Conservation (phyloP, 2,113 vertebrate species). For the Scatophagus argus region DNA sequence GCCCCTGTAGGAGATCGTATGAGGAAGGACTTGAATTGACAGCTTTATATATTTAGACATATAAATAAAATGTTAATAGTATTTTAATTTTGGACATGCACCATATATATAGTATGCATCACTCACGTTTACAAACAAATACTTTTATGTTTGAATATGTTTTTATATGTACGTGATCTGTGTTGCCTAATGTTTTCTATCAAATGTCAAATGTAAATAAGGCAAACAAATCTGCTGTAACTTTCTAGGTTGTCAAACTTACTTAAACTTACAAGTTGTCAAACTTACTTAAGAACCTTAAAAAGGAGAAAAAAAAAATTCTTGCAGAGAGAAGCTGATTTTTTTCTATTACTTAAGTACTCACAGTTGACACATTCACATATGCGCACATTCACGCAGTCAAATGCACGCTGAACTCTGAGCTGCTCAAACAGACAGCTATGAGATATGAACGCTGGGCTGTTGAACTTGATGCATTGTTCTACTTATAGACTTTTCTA, state of each 20-base stretch:
- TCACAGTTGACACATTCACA: background rate
- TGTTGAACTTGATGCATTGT: background rate
- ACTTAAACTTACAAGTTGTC: too few relatives aligned
- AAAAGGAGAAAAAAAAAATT: background rate
- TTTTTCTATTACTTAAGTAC: slow-evolving; percentile 2
- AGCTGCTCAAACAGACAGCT: slow-evolving; percentile 6
- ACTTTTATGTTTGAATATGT: too few relatives aligned
- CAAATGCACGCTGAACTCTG: slow-evolving; percentile 1
- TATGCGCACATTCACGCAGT: background rate
- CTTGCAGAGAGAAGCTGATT: background rate
- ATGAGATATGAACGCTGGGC: background rate
- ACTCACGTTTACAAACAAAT: background rate
- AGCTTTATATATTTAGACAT: too few relatives aligned
- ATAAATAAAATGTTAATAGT: too few relatives aligned
- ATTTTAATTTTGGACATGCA: too few relatives aligned
- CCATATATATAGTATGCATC: background rate
- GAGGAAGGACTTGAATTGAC: too few relatives aligned
- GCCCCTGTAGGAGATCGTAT: background rate
- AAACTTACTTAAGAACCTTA: background rate
- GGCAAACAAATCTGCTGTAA: background rate
- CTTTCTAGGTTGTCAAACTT: background rate
- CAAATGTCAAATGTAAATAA: background rate
- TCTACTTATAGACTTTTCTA: background rate
- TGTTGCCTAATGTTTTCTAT: background rate
- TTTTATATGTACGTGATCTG: background rate